These are phyloP conservation scores for Oscheius sp. DNA, from an alignment of 2,888 invertebrate species.

Conservation along the genomic window DNA sequence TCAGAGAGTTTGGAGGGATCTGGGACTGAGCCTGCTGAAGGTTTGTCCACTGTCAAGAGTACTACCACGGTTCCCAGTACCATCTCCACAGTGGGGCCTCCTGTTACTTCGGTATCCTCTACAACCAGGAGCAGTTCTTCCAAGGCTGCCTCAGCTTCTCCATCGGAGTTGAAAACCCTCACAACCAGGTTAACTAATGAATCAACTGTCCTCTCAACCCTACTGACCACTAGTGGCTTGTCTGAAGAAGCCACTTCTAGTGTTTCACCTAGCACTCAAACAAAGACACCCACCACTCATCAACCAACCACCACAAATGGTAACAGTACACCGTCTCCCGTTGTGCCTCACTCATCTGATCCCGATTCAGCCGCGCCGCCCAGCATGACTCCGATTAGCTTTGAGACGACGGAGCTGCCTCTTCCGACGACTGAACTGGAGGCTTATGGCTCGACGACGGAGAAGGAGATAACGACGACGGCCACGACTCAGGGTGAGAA, in stretches of 20 bases:
- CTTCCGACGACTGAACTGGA: constrained; percentile 9
- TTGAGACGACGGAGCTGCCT: constrained; percentile 22
- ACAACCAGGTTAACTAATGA: constrained; percentile 12
- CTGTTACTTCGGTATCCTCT: constrained; percentile 15
- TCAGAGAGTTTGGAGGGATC: neutral
- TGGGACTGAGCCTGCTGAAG: neutral
- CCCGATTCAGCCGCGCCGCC: constrained; percentile 34
- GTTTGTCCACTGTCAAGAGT: too few species aligned
- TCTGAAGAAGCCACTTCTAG: constrained; percentile 24
- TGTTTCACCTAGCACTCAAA: constrained; percentile 21
- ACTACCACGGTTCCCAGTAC: too few species aligned
- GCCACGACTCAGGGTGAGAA: constrained; percentile 16
- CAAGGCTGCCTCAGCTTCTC: neutral
- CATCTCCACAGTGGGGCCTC: too few species aligned
- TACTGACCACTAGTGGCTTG: constrained; percentile 27
- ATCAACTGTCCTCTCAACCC: constrained; percentile 7
- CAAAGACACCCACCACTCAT: constrained; percentile 13
- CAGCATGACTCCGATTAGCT: constrained; percentile 34
- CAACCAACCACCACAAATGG: constrained; percentile 13
- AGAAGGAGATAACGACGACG: constrained; percentile 4
- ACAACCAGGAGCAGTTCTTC: neutral
- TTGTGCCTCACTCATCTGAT: neutral
- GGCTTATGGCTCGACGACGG: constrained; percentile 22
- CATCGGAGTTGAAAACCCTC: neutral
- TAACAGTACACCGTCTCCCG: constrained; percentile 10